phyloP scores from a whole-genome alignment of 2,797 vertebrate species.

The Carduelis carduelis region DNA sequence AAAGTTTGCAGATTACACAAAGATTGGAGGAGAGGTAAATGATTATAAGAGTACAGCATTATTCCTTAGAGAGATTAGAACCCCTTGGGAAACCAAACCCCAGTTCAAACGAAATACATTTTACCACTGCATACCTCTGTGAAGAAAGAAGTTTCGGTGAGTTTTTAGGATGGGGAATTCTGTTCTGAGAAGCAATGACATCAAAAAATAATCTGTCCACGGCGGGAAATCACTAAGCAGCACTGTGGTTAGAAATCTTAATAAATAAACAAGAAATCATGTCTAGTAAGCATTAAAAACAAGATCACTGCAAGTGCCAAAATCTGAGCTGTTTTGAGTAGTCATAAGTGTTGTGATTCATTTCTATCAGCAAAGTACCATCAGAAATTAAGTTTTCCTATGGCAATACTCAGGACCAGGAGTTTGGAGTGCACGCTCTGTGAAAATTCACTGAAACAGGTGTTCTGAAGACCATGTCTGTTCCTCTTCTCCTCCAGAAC shows the following conservation, averaged over 20 bases:
- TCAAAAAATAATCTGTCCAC: not conserved
- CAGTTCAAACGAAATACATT: not conserved
- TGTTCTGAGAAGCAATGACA: not conserved
- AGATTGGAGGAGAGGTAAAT: constrained; percentile 16
- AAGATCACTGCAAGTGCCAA: not conserved
- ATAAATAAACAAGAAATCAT: not conserved
- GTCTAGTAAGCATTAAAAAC: not conserved
- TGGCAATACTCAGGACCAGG: not conserved
- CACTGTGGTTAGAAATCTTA: not conserved
- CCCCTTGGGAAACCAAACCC: not conserved
- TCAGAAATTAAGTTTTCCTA: not conserved
- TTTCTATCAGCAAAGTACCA: not conserved
- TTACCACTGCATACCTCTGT: not conserved
- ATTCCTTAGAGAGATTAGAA: constrained; percentile 35
- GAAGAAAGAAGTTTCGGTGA: not conserved
- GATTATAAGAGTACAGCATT: not conserved
- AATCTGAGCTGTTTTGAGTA: not conserved
- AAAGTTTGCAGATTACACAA: constrained; percentile 40
- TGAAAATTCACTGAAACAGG: not conserved
- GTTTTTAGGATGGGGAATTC: not conserved
- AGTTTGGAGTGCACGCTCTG: rapidly evolving
- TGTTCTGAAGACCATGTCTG: not conserved
- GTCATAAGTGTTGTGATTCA: not conserved
- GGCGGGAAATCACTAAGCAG: not conserved
- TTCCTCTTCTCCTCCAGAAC: not conserved